These are phyloP conservation scores for Drosophila sturtevanti DNA, from an alignment of 1,140 invertebrate genomes.

Conservation along the genomic window DNA sequence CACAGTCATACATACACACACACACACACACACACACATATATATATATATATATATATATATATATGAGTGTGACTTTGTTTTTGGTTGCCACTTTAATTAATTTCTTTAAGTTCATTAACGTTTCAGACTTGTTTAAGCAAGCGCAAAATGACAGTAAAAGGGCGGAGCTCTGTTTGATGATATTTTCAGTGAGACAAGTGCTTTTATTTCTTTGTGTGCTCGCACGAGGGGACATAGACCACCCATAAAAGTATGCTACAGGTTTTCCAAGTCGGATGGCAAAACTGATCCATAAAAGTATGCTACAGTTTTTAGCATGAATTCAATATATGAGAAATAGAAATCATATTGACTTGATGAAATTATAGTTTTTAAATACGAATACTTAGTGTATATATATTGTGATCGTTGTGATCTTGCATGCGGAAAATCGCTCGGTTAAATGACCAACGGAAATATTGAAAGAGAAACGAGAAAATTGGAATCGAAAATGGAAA, in stretches of 20 bases:
- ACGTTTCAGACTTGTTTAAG: conserved; percentile 70
- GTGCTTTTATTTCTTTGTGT: conserved; percentile 25
- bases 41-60: conserved; percentile 12
- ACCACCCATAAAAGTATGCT: neutral
- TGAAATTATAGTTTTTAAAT: no score
- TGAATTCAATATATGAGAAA: no score
- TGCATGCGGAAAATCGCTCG: no score
- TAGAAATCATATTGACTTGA: no score
- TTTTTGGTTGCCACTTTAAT: conserved; percentile 61
- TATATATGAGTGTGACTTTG: conserved; percentile 8
- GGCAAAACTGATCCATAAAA: no score
- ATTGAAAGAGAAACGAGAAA: no score
- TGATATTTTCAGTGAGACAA: conserved; percentile 59
- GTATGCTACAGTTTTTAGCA: no score
- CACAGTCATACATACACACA: conserved; percentile 15
- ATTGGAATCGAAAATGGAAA: no score
- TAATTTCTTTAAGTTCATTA: conserved; percentile 81
- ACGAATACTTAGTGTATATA: no score
- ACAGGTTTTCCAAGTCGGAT: neutral
- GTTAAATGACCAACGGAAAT: no score
- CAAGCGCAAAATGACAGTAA: conserved; percentile 49
- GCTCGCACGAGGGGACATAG: neutral
- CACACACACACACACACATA: conserved; percentile 13
- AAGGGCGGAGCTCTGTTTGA: conserved; percentile 59
- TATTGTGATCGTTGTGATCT: no score